Evolutionary conservation across 1,140 invertebrate species (phyloP).

Genomic region (Stenopsyche tienmushanensis): DNA sequence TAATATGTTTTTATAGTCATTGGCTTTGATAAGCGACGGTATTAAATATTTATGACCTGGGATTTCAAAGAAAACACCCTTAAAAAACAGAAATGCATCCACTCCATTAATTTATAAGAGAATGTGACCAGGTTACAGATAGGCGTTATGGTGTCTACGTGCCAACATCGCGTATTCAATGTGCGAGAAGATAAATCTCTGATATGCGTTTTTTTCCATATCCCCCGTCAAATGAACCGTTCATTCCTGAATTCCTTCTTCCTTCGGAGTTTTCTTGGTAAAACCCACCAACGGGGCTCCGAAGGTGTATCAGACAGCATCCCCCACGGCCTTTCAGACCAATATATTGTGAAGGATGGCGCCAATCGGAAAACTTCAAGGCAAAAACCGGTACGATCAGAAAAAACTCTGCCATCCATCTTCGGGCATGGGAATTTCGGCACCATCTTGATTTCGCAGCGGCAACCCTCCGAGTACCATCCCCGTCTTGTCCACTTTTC

Average conservation of each 20-base stretch:
- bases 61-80: too few relatives aligned
- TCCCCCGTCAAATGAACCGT: slow-evolving; percentile 17
- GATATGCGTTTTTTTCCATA: neutral
- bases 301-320: slow-evolving; percentile 29
- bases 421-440: slow-evolving; percentile 39
- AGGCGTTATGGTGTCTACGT: neutral
- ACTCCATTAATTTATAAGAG: too few relatives aligned
- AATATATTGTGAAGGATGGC: slow-evolving; percentile 39
- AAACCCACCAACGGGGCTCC: neutral
- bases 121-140: too few relatives aligned
- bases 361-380: slow-evolving; percentile 39
- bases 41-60: too few relatives aligned
- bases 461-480: slow-evolving; percentile 5
- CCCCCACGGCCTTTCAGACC: slow-evolving; percentile 33
- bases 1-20: too few relatives aligned
- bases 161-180: neutral
- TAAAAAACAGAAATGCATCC: too few relatives aligned
- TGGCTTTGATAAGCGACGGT: too few relatives aligned
- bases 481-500: slow-evolving; percentile 31
- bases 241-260: neutral
- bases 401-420: slow-evolving; percentile 32
- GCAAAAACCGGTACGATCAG: slow-evolving; percentile 4
- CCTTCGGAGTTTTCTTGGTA: neutral
- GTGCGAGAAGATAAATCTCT: neutral
- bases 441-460: slow-evolving; percentile 38